These are phyloP conservation scores for Neogobius melanostomus DNA, from an alignment of 2,113 vertebrate genomes.

Conservation along the genomic window DNA sequence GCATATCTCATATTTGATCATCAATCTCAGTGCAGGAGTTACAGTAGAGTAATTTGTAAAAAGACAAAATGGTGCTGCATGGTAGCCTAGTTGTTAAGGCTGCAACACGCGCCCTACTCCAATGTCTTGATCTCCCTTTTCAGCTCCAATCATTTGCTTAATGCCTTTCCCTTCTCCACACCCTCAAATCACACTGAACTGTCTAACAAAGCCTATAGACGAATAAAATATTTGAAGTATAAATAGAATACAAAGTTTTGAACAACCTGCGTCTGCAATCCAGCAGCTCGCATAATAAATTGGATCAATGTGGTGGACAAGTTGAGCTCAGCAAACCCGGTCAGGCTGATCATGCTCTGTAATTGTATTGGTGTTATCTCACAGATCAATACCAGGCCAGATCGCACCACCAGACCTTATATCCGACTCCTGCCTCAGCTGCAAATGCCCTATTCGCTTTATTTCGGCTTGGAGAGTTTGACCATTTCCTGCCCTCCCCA, in stretches of 20 bases:
- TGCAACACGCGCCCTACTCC: too few relatives aligned
- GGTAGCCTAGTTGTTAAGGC: too few relatives aligned
- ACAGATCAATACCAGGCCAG: conserved; percentile 41
- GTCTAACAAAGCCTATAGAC: too few relatives aligned
- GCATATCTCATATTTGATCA: too few relatives aligned
- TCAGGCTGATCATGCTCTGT: conserved; percentile 22
- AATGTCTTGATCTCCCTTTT: too few relatives aligned
- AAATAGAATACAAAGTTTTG: neutral
- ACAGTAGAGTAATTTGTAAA: neutral
- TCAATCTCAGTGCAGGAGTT: too few relatives aligned
- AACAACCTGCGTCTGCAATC: neutral
- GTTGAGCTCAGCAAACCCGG: conserved; percentile 25
- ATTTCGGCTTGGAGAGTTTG: conserved; percentile 31
- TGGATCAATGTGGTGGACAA: conserved; percentile 32
- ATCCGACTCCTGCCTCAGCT: conserved; percentile 21
- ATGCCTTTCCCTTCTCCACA: too few relatives aligned
- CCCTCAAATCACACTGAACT: too few relatives aligned
- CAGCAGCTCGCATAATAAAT: conserved; percentile 1
- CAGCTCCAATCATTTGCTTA: too few relatives aligned
- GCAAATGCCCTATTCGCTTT: conserved; percentile 44
- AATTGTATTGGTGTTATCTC: conserved; percentile 28
- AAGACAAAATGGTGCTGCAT: neutral
- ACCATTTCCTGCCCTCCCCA: neutral
- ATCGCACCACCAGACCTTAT: conserved; percentile 38
- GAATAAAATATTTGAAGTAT: too few relatives aligned